Conservation (phyloP, 2,113 vertebrate genomes). For the Hemichromis elongatus region DNA sequence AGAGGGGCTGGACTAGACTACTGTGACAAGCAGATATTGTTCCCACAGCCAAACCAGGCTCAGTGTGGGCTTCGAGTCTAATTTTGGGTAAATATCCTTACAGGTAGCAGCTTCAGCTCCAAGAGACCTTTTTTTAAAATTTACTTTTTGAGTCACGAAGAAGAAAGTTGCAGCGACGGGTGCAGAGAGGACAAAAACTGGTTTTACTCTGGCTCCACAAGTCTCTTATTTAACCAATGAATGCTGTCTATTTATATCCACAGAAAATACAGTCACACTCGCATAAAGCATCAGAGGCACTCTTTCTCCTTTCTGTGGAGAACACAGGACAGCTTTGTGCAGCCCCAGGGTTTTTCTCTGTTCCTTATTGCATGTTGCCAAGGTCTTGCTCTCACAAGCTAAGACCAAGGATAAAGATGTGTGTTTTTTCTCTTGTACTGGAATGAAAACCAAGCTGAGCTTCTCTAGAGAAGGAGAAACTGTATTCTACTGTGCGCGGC, state of each 20-base stretch:
- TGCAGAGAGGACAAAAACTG: not conserved
- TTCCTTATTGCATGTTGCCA: slow-evolving; percentile 8
- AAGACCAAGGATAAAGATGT: slow-evolving; percentile 30
- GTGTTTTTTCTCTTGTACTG: not conserved
- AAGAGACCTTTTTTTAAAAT: not conserved
- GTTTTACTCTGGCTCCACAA: slow-evolving; percentile 17
- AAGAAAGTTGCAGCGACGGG: not conserved
- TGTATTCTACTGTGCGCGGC: not conserved
- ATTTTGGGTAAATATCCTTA: not conserved
- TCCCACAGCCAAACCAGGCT: not conserved
- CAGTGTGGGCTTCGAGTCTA: not conserved
- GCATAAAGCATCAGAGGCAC: slow-evolving; percentile 21
- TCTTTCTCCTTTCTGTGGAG: slow-evolving; percentile 30
- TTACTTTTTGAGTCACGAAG: not conserved
- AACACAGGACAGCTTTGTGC: slow-evolving; percentile 62
- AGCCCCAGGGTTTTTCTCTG: slow-evolving; percentile 28
- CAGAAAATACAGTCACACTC: slow-evolving; percentile 35
- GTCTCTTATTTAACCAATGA: slow-evolving; percentile 47
- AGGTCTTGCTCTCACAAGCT: slow-evolving; percentile 20
- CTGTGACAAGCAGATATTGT: not conserved
- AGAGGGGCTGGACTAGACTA: not conserved
- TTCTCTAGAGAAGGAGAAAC: not conserved
- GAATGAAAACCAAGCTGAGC: not conserved
- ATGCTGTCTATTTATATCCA: slow-evolving; percentile 62
- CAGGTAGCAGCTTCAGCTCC: not conserved